Base-by-base conservation (phyloP, 2,113 vertebrate genomes). In the Microtus pennsylvanicus region DNA sequence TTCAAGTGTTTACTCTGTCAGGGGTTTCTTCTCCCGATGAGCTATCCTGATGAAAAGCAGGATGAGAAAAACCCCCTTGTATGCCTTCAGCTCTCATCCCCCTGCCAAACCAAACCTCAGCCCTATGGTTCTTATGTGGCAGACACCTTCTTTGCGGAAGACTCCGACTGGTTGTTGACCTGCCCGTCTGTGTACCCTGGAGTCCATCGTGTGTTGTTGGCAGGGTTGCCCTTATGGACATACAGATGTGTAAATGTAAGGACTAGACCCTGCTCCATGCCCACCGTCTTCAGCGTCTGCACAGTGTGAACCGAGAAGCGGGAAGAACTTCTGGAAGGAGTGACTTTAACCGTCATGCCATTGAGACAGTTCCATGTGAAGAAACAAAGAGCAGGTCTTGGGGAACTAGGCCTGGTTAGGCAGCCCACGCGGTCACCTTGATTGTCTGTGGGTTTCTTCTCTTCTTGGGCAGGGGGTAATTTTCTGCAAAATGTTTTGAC, bases 131-230 rank as follows among this genome's bases (percentile, higher is more conserved):
- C 6, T 26, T 1, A 3, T 52, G 50, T 4, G 7, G 16, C 8
- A 55, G 6, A 0, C 82, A 19, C 70, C 70, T 61, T 33, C 65
- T 21, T 8, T 3, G 1, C 1, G 0, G 0, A 8, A 3, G 33
- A 74, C 10, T 26, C 33, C 1, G 0, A 4, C 1, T 21, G 6
- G 13, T n/a, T 3, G 0, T 1, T 4, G n/a, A 17, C 42, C 30
- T 10, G 0, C 22, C 21, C 1, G 13, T 16, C 55, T 28, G 1
- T 2, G 30, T 0, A 10, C 5, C 0, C 0, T 2, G 24, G 26
- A 12, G 33, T 12, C 38, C 74, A 30, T 3, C 2, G 0, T 1
- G 0, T 5, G 19, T 5, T 67, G 8, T 26, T 42, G 26, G 63
- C 93, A 38, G 52, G n/a, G 24, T 14, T 47, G 30, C 30, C 3